Evolutionary conservation across 2,888 invertebrate genomes (phyloP).

Genomic region (Lingula anatina): DNA sequence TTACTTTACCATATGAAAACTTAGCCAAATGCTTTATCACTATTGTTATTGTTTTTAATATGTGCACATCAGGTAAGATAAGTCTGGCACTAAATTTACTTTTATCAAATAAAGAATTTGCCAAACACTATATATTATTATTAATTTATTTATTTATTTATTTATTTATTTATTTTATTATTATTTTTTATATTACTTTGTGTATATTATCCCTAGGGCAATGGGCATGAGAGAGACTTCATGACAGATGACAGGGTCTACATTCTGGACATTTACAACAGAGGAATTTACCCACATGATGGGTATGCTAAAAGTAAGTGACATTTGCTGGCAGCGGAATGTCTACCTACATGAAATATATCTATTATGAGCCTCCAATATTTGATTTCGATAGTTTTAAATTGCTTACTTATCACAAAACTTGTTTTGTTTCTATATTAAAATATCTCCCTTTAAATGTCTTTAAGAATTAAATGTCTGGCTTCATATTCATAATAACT

Average conservation of each 20-base stretch:
- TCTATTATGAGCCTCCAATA: not conserved
- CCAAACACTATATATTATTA: too few species aligned
- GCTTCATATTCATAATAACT: not conserved
- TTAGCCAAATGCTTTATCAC: too few species aligned
- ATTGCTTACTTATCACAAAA: not conserved
- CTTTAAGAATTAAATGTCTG: too few species aligned
- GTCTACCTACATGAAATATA: too few species aligned
- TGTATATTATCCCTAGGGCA: constrained; percentile 66
- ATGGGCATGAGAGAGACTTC: constrained; percentile 82
- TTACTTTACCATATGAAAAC: too few species aligned
- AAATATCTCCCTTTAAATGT: not conserved
- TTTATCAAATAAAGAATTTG: too few species aligned
- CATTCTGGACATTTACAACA: constrained; percentile 83
- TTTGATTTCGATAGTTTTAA: not conserved
- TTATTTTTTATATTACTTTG: too few species aligned
- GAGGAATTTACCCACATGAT: constrained; percentile 75
- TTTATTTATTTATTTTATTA: too few species aligned
- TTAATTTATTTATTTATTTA: too few species aligned
- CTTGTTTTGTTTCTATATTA: not conserved
- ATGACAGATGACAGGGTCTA: constrained; percentile 65
- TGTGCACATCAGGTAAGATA: too few species aligned
- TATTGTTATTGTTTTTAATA: too few species aligned
- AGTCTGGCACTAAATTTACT: too few species aligned
- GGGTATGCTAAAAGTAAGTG: constrained; percentile 62
- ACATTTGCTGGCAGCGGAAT: not conserved